Percentiles rank a stretch among this genome's conserved stretches.
phyloP scores from a whole-genome alignment of 2,888 invertebrate species.

The Zygothrica quintamaculata region DNA sequence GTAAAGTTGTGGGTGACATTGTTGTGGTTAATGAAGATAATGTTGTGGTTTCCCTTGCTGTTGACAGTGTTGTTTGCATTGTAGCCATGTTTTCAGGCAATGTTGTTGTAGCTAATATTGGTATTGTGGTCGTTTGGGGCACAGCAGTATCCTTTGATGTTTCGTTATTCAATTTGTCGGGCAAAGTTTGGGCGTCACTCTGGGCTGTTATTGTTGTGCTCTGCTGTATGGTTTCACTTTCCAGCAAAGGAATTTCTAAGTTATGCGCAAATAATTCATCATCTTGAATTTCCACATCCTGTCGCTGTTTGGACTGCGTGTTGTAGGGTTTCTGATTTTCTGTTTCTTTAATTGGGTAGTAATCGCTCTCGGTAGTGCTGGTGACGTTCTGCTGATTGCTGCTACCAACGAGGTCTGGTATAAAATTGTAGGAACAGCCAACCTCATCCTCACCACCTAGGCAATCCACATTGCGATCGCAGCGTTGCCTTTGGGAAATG shows the following conservation, averaged over 20 bases:
- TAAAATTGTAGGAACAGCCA: slow-evolving; percentile 86
- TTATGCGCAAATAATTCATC: slow-evolving; percentile 31
- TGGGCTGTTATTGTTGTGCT: not conserved
- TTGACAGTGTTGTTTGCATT: not conserved
- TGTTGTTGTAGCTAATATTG: slow-evolving; percentile 9
- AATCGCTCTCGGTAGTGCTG: slow-evolving; percentile 73
- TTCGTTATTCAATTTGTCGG: not conserved
- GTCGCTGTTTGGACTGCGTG: too few relatives aligned
- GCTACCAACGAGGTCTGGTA: slow-evolving; percentile 79
- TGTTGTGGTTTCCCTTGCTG: slow-evolving; percentile 2
- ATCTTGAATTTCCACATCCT: slow-evolving; percentile 53
- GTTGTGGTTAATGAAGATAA: slow-evolving; percentile 1
- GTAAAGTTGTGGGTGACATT: slow-evolving; percentile 2
- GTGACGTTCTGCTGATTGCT: slow-evolving; percentile 47
- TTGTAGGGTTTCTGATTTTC: slow-evolving; percentile 22
- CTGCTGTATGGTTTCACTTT: slow-evolving; percentile 4
- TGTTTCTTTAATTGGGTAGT: slow-evolving; percentile 51
- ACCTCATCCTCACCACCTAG: slow-evolving; percentile 92
- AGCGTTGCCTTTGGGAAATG: slow-evolving; percentile 87
- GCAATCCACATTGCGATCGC: slow-evolving; percentile 91
- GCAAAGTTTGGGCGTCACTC: not conserved
- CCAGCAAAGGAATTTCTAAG: not conserved
- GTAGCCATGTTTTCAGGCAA: not conserved
- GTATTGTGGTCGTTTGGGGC: slow-evolving; percentile 5
- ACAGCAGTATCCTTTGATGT: slow-evolving; percentile 8